Evolutionary conservation across 2,888 invertebrate species (phyloP).

Genomic region (Drosophila rubida): DNA sequence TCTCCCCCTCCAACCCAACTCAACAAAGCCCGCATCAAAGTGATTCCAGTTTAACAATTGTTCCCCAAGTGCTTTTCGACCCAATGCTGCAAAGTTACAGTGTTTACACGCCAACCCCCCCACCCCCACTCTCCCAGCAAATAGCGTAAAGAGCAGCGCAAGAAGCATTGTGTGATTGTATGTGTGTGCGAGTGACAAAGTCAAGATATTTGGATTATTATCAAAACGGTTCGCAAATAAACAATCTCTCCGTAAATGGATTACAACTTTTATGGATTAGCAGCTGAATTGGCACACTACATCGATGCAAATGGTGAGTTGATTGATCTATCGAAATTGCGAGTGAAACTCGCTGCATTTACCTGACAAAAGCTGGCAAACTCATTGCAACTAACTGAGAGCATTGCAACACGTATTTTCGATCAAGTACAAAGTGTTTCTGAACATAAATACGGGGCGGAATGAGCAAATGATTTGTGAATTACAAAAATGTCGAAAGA

Average conservation of each 20-base stretch:
- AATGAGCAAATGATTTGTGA: background rate
- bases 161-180: constrained; percentile 4
- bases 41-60: constrained; percentile 28
- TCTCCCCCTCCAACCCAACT: too few relatives aligned
- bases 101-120: constrained; percentile 3
- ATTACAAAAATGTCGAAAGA: too few relatives aligned
- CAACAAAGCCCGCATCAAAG: constrained; percentile 34
- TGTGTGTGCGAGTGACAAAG: constrained; percentile 1
- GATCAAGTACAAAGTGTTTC: background rate
- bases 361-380: constrained; percentile 30
- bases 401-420: background rate
- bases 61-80: constrained; percentile 37
- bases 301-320: constrained; percentile 71
- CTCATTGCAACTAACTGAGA: constrained; percentile 29
- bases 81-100: constrained; percentile 36
- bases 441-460: too few relatives aligned
- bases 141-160: constrained; percentile 5
- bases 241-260: constrained; percentile 54
- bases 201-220: constrained; percentile 9
- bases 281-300: constrained; percentile 66
- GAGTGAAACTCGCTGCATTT: background rate
- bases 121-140: constrained; percentile 1
- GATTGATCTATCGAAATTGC: background rate
- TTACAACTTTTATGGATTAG: constrained; percentile 72
- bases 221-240: background rate